Percentiles rank a stretch among this genome's conserved stretches.
These are phyloP conservation scores for Cosmia trapezina DNA, from an alignment of 2,888 invertebrate species.

Conservation along the genomic window DNA sequence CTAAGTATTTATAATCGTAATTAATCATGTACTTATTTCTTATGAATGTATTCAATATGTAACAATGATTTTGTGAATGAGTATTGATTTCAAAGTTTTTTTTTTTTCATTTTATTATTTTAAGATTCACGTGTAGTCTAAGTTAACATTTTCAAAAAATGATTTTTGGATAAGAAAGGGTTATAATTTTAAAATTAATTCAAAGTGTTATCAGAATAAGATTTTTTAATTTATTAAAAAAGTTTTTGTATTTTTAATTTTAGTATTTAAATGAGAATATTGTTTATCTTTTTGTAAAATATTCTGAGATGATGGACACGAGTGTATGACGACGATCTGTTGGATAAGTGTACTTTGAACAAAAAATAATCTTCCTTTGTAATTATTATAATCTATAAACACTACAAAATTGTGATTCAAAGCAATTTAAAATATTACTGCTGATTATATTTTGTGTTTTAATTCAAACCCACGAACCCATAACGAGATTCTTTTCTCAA, in stretches of 20 bases:
- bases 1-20: conserved; percentile 64
- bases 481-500: no score
- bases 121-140: conserved; percentile 12
- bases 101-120: conserved; percentile 16
- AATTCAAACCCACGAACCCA: conserved; percentile 61
- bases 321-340: conserved; percentile 73
- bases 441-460: conserved; percentile 86
- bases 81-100: conserved; percentile 34
- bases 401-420: conserved; percentile 90
- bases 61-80: conserved; percentile 49
- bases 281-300: conserved; percentile 46
- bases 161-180: conserved; percentile 23
- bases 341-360: conserved; percentile 85
- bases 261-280: conserved; percentile 15
- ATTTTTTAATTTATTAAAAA: conserved; percentile 8
- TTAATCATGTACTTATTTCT: conserved; percentile 62
- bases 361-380: conserved; percentile 89
- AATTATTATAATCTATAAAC: conserved; percentile 90
- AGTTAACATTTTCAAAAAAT: conserved; percentile 45
- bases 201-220: conserved; percentile 22
- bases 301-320: conserved; percentile 74
- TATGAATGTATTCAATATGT: conserved; percentile 56
- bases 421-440: conserved; percentile 91
- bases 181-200: conserved; percentile 42
- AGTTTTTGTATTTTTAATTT: conserved; percentile 12